phyloP scores from a whole-genome alignment of 2,888 invertebrate species.

The Horisme vitalbata region DNA sequence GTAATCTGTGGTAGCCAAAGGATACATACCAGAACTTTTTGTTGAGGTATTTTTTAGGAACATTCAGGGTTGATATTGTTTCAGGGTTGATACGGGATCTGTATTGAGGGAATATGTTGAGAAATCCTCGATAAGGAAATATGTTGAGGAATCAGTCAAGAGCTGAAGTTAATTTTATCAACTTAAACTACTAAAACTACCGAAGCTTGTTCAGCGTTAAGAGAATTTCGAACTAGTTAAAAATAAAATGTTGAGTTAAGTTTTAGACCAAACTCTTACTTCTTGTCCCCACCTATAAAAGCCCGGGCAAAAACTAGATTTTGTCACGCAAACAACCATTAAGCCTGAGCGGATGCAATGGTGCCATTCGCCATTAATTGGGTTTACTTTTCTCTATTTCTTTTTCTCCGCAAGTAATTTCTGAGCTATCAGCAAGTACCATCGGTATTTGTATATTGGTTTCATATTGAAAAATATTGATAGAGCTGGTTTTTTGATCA shows the following conservation, averaged over 20 bases:
- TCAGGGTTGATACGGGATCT: too few species aligned
- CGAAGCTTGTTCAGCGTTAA: too few species aligned
- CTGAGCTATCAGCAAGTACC: slow-evolving; percentile 21
- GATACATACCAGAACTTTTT: too few species aligned
- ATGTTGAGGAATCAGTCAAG: too few species aligned
- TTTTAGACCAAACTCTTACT: slow-evolving; percentile 16
- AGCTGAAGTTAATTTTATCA: too few species aligned
- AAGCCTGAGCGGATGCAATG: slow-evolving; percentile 66
- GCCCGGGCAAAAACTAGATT: slow-evolving; percentile 62
- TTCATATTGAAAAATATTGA: slow-evolving; percentile 14
- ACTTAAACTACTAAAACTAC: too few species aligned
- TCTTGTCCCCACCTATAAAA: slow-evolving; percentile 44
- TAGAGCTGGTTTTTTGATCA: neutral
- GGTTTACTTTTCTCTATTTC: slow-evolving; percentile 57
- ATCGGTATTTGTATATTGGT: slow-evolving; percentile 20
- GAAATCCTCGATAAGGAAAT: too few species aligned
- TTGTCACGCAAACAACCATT: slow-evolving; percentile 68
- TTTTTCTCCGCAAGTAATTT: slow-evolving; percentile 41
- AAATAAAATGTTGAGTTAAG: neutral
- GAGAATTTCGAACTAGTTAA: too few species aligned
- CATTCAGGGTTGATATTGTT: too few species aligned
- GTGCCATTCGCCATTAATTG: slow-evolving; percentile 67
- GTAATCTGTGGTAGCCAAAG: too few species aligned
- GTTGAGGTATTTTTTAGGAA: too few species aligned
- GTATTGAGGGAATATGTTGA: too few species aligned